Conservation (phyloP, 2,888 invertebrate genomes). For the Altica lythri region DNA sequence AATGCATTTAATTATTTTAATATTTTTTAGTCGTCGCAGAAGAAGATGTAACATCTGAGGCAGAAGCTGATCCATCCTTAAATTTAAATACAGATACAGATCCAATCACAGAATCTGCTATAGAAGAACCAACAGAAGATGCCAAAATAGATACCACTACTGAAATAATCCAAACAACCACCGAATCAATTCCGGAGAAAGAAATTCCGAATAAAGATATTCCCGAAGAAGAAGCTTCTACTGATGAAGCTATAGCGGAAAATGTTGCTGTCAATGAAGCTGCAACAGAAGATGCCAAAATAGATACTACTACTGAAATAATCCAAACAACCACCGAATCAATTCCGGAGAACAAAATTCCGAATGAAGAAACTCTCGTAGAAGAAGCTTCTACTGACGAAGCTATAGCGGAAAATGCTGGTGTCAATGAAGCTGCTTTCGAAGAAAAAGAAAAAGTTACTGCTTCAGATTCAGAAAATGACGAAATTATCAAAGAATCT, state of each 20-base stretch:
- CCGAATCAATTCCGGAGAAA: no score
- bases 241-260: not conserved
- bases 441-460: not conserved
- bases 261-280: not conserved
- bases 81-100: no score
- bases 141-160: not conserved
- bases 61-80: no score
- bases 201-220: not conserved
- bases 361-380: not conserved
- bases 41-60: no score
- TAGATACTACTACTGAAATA: not conserved
- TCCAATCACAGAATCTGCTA: not conserved
- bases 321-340: no score
- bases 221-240: not conserved
- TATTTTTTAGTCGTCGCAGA: no score
- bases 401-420: not conserved
- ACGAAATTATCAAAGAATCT: not conserved
- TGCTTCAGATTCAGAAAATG: not conserved
- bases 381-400: not conserved
- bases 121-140: not conserved
- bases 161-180: no score
- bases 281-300: not conserved
- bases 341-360: not conserved
- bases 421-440: not conserved
- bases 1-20: no score